Base-by-base conservation (phyloP, 2,888 invertebrate genomes). In the Archips crataeganus region DNA sequence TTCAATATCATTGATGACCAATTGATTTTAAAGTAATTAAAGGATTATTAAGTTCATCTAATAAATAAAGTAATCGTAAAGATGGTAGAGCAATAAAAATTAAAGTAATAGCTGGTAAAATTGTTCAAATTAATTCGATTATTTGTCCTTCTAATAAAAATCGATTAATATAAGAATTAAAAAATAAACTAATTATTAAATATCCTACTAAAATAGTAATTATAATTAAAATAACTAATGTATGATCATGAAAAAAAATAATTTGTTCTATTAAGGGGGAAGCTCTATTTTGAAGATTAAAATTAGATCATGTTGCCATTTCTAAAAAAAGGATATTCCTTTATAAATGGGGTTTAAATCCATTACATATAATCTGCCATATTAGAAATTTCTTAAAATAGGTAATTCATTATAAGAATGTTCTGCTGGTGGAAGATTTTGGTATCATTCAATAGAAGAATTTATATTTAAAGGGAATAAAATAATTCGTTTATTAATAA, bases 291-390 rank as follows among this genome's bases (percentile, higher is more conserved):
- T 96, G 96, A 76, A 96, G 85, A 75, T 90, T 90, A 79, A 96
- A 81, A 82, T 93, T 94, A 78, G 95, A 93, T 95, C 95, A 95
- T 80, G 95, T 95, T 90, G 94, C 90, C 89, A 95, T 95, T 94
- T 95, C 94, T 95, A 95, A 95, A 94, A 95, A 95, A 95, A 95
- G 93, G 90, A 89, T 84, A 88, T 85, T 88, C 91, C 95, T 96
- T 96, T 96, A 96, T 95, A 90, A 92, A 95, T 95, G 95, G 90
- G 95, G 94, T 94, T 96, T 96, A 96, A 96, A 95, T 95, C 94
- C 95, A 95, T 95, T 93, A 90, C 90, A 91, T 91, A 86, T 89
- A 87, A 76, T 91, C 90, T 91, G 95, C 91, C 96, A 96, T 93
- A 95, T 95, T 96, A 96, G 95, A 95, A 95, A 79, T 94, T 95